Base-by-base conservation (phyloP, 2,797 vertebrate genomes). In the Pangasius djambal region DNA sequence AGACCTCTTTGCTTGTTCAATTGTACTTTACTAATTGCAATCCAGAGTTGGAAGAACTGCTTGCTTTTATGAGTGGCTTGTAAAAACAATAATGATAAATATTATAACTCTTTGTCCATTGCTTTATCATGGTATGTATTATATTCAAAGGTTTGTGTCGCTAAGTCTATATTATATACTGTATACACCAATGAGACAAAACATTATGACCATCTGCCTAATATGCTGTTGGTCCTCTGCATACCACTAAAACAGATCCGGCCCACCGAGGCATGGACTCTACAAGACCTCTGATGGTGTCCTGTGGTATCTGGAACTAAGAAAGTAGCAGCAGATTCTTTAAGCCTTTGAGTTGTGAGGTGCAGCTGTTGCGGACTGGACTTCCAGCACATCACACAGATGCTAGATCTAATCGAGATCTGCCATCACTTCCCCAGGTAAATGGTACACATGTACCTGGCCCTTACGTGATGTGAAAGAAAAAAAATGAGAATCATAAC, bases 1-100 rank as follows among this genome's bases (percentile, higher is more conserved):
- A 81, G 82, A 69, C 59, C 88, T 90, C 34, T 7, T 87, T 89
- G 88, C 86, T 89, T 61, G 75, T 69, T 89, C 82, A 83, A 44
- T 40, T 44, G 13, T 83, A 48, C 25, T 37, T 13, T n/a, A n/a
- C n/a, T n/a, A n/a, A n/a, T n/a, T 3, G 5, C 16, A 22, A 37
- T 59, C 1, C 31, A 28, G 10, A 63, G 40, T 44, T 48, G 48
- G 37, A n/a, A 83, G 48, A 83, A 83, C 22, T n/a, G 59, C 40
- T n/a, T 83, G 81, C 37, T 83, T 83, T 83, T 2, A 28, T 82
- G 34, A 82, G 40, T 61, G 18, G 55, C 22, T 59, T 82, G 55
- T 61, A 61, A 13, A 61, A 82, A 15, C 31, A 40, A 13, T 25
- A 82, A 13, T 44, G 6, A 40, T 40, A 61, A 83, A 61, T 61